Conservation (phyloP, 2,797 vertebrate species). For the Margarornis squamiger region DNA sequence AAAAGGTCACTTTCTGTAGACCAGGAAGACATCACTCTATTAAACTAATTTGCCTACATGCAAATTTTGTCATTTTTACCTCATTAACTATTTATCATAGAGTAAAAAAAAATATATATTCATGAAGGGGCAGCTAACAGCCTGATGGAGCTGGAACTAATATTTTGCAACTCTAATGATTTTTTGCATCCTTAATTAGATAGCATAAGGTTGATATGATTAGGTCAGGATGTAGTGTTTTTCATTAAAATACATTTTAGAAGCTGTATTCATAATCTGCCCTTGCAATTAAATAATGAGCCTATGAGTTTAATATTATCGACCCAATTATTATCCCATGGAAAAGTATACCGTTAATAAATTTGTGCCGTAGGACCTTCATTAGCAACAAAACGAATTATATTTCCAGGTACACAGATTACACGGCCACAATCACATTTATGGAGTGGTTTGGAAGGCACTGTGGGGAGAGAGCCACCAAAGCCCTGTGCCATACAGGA, state of each 20-base stretch:
- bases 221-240: slow-evolving; percentile 99
- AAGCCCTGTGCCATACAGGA: neutral
- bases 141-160: slow-evolving; percentile 96
- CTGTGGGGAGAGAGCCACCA: neutral
- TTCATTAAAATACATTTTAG: slow-evolving; percentile 99
- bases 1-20: slow-evolving; percentile 94
- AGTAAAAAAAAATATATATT: slow-evolving; percentile 88
- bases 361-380: slow-evolving; percentile 92
- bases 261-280: slow-evolving; percentile 98
- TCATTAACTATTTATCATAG: slow-evolving; percentile 98
- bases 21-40: slow-evolving; percentile 89
- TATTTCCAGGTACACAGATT: slow-evolving; percentile 77
- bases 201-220: slow-evolving; percentile 99
- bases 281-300: slow-evolving; percentile 99
- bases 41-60: slow-evolving; percentile 98
- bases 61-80: slow-evolving; percentile 98
- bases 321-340: slow-evolving; percentile 95
- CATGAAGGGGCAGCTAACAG: slow-evolving; percentile 90
- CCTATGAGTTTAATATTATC: slow-evolving; percentile 93
- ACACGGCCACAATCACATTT: slow-evolving; percentile 56
- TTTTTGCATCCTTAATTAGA: slow-evolving; percentile 99
- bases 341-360: slow-evolving; percentile 97
- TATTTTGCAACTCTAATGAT: slow-evolving; percentile 99
- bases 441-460: slow-evolving; percentile 31
- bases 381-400: slow-evolving; percentile 82